Evolutionary conservation across 2,888 invertebrate genomes (phyloP), one percentile per base, ranked within the genome.

Genomic region (Phania funesta): DNA sequence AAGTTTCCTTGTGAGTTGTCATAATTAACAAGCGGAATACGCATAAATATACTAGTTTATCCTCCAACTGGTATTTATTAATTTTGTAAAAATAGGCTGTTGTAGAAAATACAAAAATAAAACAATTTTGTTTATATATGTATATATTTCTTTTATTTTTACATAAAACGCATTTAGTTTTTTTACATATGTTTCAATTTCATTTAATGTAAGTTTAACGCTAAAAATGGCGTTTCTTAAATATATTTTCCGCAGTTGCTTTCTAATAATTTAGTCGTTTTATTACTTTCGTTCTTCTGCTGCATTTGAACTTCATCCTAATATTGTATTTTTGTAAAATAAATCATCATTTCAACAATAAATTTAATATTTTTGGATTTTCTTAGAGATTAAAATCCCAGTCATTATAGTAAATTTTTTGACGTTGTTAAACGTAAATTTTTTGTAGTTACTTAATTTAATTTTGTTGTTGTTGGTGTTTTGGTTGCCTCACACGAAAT

Each of bases 141-240:
- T 84, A 80, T 70, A 77, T 84, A 65, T 46, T 68, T 75, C 86
- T 86, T 87, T 85, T 87, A 85, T 87, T 87, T 88, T 86, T 87
- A 89, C 87, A 89, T 88, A 88, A 86, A 88, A 88, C 88, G 87
- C 88, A 86, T 86, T 85, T 84, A 83, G 83, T 85, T 83, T 85
- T 84, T 79, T 80, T 76, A 79, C 67, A 80, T 60, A 16, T 67
- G n/a, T 80, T 83, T 73, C 80, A 74, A 70, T 82, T 83, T 82
- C 68, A 80, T 62, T 74, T 56, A 35, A 67, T 73, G 62, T 73
- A 77, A 76, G 68, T 70, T 75, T 78, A 82, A 82, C 82, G 82
- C 82, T 78, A 78, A 82, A 82, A 82, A 82, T 82, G 82, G 82
- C 82, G 82, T 79, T 76, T 64, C 73, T 78, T 78, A 82, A 74